Percentiles rank a stretch among this genome's conserved stretches.
Conservation (phyloP, 2,797 vertebrate genomes). For the Poecilia picta region DNA sequence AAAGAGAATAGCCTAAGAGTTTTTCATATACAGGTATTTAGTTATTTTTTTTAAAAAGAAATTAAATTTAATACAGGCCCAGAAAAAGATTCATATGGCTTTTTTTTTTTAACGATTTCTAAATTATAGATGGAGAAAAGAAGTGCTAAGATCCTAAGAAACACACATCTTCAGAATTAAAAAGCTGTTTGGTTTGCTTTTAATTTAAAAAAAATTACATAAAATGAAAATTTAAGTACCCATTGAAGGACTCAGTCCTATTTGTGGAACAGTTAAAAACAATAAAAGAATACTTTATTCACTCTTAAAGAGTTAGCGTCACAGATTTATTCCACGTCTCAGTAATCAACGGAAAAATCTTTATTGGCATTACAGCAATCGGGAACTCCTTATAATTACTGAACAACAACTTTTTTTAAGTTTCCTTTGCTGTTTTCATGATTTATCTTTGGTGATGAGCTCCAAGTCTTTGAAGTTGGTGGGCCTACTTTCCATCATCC, state of each 20-base stretch:
- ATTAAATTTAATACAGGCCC: slow-evolving; percentile 7
- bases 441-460: not conserved
- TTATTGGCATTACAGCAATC: not conserved
- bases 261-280: not conserved
- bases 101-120: not conserved
- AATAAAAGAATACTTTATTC: not conserved
- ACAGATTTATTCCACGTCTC: not conserved
- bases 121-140: not conserved
- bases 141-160: not conserved
- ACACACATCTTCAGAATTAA: not conserved
- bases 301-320: not conserved
- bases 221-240: too few species aligned
- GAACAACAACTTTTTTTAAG: not conserved
- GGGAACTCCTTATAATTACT: not conserved
- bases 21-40: not conserved
- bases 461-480: not conserved
- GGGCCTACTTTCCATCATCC: not conserved
- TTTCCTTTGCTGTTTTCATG: not conserved
- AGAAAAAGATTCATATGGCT: slow-evolving; percentile 16
- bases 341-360: not conserved
- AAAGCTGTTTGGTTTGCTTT: not conserved
- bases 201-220: not conserved
- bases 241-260: not conserved
- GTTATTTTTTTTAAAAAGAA: not conserved
- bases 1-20: not conserved